These are phyloP conservation scores for Tillus elongatus DNA, from an alignment of 2,888 invertebrate genomes.

Conservation along the genomic window DNA sequence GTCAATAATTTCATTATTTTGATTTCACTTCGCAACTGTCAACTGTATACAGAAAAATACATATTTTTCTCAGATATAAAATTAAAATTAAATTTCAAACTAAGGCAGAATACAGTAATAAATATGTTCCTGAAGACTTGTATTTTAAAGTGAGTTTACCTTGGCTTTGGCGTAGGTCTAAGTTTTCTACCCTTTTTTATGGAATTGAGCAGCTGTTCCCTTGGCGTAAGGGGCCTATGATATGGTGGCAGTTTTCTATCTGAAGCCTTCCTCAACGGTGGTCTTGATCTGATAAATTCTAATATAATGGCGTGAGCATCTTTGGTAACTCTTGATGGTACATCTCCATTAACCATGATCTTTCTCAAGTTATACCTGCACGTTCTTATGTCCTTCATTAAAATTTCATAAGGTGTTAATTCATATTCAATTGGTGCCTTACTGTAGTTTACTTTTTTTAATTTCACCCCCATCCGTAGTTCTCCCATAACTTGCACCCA, in stretches of 20 bases:
- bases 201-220: conserved; percentile 78
- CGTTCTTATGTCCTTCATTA: conserved; percentile 91
- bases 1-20: too few relatives aligned
- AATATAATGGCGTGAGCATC: conserved; percentile 93
- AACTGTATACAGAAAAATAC: too few relatives aligned
- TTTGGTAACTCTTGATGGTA: conserved; percentile 77
- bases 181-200: conserved; percentile 69
- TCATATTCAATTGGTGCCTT: conserved; percentile 81
- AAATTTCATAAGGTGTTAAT: conserved; percentile 90
- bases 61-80: too few relatives aligned
- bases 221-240: conserved; percentile 62
- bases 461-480: conserved; percentile 80
- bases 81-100: too few relatives aligned
- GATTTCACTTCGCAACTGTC: too few relatives aligned
- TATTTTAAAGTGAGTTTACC: too few relatives aligned
- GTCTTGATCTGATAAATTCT: conserved; percentile 92
- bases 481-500: conserved; percentile 95
- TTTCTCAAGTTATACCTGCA: conserved; percentile 84
- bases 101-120: too few relatives aligned
- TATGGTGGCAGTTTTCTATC: conserved; percentile 75
- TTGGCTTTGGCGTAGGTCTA: conserved; percentile 45
- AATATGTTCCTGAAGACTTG: too few relatives aligned
- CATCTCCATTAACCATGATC: conserved; percentile 71
- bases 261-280: conserved; percentile 83
- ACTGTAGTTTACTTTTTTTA: conserved; percentile 78